Conservation (phyloP, 2,113 vertebrate species). For the Gnathonemus longibarbis region DNA sequence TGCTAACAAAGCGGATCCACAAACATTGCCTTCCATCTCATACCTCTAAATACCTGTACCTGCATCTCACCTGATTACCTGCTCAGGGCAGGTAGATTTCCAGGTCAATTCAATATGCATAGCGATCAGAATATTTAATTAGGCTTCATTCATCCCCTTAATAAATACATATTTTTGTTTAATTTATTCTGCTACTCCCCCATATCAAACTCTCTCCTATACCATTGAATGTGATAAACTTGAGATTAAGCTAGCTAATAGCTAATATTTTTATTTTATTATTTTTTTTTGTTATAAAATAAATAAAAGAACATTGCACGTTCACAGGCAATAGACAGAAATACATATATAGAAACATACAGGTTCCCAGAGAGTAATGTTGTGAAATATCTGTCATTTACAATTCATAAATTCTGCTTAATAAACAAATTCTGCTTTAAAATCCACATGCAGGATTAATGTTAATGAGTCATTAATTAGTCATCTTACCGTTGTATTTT, state of each 20-base stretch:
- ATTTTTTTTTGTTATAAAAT: too few relatives aligned
- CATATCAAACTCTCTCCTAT: not conserved
- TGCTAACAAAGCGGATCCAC: not conserved
- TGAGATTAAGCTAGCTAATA: not conserved
- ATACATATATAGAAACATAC: not conserved
- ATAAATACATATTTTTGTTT: too few relatives aligned
- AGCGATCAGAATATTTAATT: not conserved
- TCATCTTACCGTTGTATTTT: not conserved
- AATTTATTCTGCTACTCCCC: not conserved
- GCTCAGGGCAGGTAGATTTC: not conserved
- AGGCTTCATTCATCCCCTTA: too few relatives aligned
- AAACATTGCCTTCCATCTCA: not conserved
- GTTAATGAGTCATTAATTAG: not conserved
- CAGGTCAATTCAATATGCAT: not conserved
- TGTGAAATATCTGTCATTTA: not conserved
- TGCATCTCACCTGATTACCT: not conserved
- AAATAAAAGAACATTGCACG: too few relatives aligned
- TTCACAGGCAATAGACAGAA: too few relatives aligned
- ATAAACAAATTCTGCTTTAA: not conserved
- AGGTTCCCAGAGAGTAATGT: not conserved
- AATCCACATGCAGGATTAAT: not conserved
- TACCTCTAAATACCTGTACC: not conserved
- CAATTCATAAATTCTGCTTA: not conserved
- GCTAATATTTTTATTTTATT: not conserved
- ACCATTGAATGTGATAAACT: not conserved